A percentile compares a stretch with the other conserved stretches of the same genome.
phyloP scores from a whole-genome alignment of 2,888 invertebrate genomes.

The Melangyna quadrimaculata region DNA sequence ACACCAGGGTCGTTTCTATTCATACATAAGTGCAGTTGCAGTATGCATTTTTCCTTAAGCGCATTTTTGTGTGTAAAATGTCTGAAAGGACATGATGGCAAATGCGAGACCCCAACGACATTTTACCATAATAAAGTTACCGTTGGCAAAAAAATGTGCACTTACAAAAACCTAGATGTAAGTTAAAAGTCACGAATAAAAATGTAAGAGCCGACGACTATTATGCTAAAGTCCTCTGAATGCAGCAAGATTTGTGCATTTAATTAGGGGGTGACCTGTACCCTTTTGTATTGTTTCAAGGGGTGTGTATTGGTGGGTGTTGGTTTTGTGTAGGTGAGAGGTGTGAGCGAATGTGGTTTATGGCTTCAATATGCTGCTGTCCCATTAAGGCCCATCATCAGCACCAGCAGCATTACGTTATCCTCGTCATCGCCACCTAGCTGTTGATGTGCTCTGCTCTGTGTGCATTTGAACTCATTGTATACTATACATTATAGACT shows the following conservation, averaged over 20 bases:
- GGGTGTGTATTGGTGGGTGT: neutral
- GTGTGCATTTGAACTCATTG: neutral
- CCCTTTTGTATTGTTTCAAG: neutral
- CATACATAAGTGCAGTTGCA: constrained; percentile 23
- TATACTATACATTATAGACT: neutral
- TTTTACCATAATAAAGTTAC: constrained; percentile 29
- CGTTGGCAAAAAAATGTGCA: constrained; percentile 14
- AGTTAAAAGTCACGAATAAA: constrained; percentile 12
- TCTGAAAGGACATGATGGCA: constrained; percentile 44
- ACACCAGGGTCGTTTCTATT: constrained; percentile 51
- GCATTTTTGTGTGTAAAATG: constrained; percentile 24
- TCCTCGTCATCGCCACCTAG: neutral
- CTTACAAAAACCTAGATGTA: neutral
- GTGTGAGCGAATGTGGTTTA: constrained; percentile 22
- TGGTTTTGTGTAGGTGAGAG: neutral
- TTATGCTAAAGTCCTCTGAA: neutral
- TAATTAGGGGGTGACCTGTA: constrained; percentile 51
- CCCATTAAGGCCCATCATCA: constrained; percentile 60
- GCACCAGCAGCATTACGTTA: no score
- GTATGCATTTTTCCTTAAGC: constrained; percentile 15
- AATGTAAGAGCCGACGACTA: neutral
- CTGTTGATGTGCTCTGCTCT: constrained; percentile 11
- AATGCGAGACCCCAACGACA: constrained; percentile 43
- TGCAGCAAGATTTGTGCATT: constrained; percentile 3
- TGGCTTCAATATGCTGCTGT: constrained; percentile 52